phyloP scores from a whole-genome alignment of 2,113 vertebrate species.

The Oplegnathus fasciatus region DNA sequence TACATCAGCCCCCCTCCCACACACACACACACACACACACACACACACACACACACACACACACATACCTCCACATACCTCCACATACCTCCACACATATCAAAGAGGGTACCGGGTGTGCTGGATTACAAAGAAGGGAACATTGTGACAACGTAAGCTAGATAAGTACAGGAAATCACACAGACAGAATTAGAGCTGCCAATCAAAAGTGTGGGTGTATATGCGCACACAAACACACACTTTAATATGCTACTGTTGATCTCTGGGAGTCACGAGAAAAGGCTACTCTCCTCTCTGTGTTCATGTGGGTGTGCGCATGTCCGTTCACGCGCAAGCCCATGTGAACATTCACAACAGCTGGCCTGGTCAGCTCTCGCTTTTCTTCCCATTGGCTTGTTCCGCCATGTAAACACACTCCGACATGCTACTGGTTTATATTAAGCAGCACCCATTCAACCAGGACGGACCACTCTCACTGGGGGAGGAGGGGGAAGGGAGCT shows the following conservation, averaged over 20 bases:
- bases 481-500: not conserved
- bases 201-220: conserved; percentile 44
- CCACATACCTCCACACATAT: conserved; percentile 44
- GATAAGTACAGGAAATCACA: conserved; percentile 65
- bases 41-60: conserved; percentile 35
- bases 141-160: conserved; percentile 54
- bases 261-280: conserved; percentile 23
- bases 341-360: conserved; percentile 78
- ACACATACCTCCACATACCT: conserved; percentile 31
- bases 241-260: conserved; percentile 49
- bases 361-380: conserved; percentile 55
- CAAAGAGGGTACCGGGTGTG: conserved; percentile 53
- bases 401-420: conserved; percentile 71
- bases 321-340: conserved; percentile 32
- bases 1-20: conserved; percentile 42
- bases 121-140: conserved; percentile 68
- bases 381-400: conserved; percentile 60
- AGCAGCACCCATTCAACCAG: conserved; percentile 70
- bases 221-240: conserved; percentile 26
- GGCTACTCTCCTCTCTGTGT: conserved; percentile 25
- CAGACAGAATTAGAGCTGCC: conserved; percentile 67
- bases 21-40: conserved; percentile 27
- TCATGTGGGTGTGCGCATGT: conserved; percentile 11
- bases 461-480: conserved; percentile 44
- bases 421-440: conserved; percentile 78